A percentile compares a stretch with the other conserved stretches of the same genome.
Evolutionary conservation across 2,797 vertebrate species (phyloP).

Genomic region (Gymnothorax javanicus): DNA sequence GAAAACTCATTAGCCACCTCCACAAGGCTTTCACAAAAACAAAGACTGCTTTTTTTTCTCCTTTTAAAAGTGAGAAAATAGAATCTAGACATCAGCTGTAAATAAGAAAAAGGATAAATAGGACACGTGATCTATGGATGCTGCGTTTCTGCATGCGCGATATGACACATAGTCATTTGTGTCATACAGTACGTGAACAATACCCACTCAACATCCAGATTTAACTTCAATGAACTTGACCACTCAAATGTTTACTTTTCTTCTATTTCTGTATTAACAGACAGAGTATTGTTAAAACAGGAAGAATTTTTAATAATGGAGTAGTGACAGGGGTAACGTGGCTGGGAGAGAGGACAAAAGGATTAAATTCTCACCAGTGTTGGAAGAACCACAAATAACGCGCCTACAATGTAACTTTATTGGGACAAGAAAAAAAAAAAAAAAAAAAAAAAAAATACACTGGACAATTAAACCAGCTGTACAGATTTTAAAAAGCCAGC

Average conservation of each 20-base stretch:
- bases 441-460: background rate
- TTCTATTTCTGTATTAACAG: background rate
- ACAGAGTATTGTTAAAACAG: background rate
- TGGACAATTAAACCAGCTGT: background rate
- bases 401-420: background rate
- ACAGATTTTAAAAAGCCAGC: background rate
- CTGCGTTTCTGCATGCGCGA: background rate
- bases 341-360: background rate
- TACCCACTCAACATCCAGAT: slow-evolving; percentile 68
- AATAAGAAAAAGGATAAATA: background rate
- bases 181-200: slow-evolving; percentile 45
- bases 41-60: background rate
- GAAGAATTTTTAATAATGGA: background rate
- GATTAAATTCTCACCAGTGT: slow-evolving; percentile 29
- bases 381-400: background rate
- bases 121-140: background rate
- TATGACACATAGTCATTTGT: background rate
- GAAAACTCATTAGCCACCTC: slow-evolving; percentile 60
- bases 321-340: background rate
- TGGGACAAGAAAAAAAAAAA: slow-evolving; percentile 27
- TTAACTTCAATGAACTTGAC: slow-evolving; percentile 65
- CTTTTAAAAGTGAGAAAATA: background rate
- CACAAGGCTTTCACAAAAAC: slow-evolving; percentile 45
- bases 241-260: background rate
- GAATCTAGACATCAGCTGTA: background rate